phyloP scores from a whole-genome alignment of 2,797 vertebrate species.

The Valencia hispanica region DNA sequence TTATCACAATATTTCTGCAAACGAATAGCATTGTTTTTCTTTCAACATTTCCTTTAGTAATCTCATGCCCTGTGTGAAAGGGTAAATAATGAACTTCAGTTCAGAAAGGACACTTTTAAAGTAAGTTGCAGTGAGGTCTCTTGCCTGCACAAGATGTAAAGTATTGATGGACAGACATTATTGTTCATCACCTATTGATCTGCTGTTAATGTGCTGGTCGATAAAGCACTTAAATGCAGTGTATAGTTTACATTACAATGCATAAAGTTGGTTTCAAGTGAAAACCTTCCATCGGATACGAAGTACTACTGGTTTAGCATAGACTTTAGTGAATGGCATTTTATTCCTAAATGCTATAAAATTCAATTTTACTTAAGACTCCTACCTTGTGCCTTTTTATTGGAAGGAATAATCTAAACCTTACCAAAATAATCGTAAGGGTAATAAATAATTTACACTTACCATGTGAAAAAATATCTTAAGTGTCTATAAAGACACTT shows the following conservation, averaged over 20 bases:
- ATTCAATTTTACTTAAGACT: background rate
- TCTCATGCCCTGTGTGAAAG: background rate
- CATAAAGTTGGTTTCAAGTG: constrained; percentile 9
- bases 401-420: background rate
- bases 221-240: constrained; percentile 28
- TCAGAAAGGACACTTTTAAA: background rate
- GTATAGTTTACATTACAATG: background rate
- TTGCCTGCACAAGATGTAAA: constrained; percentile 13
- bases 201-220: constrained; percentile 20
- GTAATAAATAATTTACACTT: background rate
- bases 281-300: constrained; percentile 10
- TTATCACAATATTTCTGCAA: background rate
- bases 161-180: constrained; percentile 15
- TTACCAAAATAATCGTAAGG: background rate
- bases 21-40: background rate
- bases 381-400: too few relatives aligned
- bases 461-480: too few relatives aligned
- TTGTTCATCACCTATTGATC: constrained; percentile 24
- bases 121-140: constrained; percentile 33
- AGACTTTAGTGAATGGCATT: background rate
- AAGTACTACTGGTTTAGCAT: background rate
- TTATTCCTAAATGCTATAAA: background rate
- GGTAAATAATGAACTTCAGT: background rate
- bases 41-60: background rate
- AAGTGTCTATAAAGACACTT: background rate